phyloP scores from a whole-genome alignment of 1,140 invertebrate species.

The Orussus abietinus region DNA sequence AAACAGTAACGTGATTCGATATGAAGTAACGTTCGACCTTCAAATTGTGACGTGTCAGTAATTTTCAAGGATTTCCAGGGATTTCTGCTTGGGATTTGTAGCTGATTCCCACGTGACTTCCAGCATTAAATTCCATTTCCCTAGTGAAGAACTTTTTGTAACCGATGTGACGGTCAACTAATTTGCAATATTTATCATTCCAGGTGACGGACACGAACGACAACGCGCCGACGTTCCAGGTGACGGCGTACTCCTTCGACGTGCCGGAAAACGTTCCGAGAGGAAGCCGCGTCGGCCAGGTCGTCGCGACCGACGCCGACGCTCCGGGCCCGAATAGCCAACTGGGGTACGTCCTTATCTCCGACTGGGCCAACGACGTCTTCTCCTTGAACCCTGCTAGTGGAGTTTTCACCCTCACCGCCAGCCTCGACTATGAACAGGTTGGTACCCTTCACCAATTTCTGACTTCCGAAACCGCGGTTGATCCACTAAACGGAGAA shows the following conservation, averaged over 20 bases:
- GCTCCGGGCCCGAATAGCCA: conserved; percentile 80
- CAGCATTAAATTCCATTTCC: conserved; percentile 2
- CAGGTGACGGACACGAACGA: conserved; percentile 92
- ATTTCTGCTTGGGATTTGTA: too few relatives aligned
- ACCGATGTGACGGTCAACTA: too few relatives aligned
- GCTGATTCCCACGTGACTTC: conserved; percentile 9
- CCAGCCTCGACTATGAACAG: conserved; percentile 89
- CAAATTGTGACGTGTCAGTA: too few relatives aligned
- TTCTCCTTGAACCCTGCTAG: conserved; percentile 88
- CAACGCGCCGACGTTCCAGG: conserved; percentile 85
- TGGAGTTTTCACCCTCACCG: conserved; percentile 84
- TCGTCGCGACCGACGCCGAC: conserved; percentile 80
- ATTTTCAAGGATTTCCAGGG: not conserved
- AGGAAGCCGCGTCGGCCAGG: conserved; percentile 75
- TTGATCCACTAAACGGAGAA: too few relatives aligned
- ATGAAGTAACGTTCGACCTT: conserved; percentile 1
- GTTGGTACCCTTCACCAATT: conserved; percentile 57
- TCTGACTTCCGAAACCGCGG: too few relatives aligned
- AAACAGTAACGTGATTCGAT: too few relatives aligned
- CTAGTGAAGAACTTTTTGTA: conserved; percentile 9
- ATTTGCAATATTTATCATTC: too few relatives aligned
- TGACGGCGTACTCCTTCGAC: conserved; percentile 83
- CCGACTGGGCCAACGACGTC: conserved; percentile 91
- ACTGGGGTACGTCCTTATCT: conserved; percentile 81
- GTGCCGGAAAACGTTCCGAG: conserved; percentile 79